Conservation (phyloP, 1,140 invertebrate species). For the Calliphora vicina region DNA sequence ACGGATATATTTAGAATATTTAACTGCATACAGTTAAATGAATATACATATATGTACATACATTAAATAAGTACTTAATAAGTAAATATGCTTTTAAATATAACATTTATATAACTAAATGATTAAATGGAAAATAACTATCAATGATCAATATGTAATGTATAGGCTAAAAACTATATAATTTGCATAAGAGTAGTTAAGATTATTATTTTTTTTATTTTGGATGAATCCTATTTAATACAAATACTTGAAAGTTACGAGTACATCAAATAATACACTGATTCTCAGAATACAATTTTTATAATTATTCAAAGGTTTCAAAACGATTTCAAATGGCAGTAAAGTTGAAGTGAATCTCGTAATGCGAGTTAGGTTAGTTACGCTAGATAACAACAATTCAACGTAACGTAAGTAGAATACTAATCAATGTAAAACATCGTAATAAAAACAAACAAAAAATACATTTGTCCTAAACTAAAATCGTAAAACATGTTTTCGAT, state of each 20-base stretch:
- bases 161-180: not conserved
- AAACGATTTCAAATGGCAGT: not conserved
- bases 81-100: not conserved
- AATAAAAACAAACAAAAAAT: not conserved
- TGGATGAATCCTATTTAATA: no score
- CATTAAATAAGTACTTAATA: no score
- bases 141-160: not conserved
- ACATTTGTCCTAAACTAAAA: not conserved
- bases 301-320: no score
- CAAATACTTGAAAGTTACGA: not conserved
- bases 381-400: not conserved
- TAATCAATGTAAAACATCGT: no score
- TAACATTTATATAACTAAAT: constrained; percentile 16
- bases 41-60: not conserved
- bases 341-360: not conserved
- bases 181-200: not conserved
- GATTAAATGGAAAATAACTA: not conserved
- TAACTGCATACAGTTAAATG: not conserved
- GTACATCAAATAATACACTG: no score
- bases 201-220: no score
- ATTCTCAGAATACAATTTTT: no score
- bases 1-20: no score
- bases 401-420: not conserved
- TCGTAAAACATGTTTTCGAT: no score
- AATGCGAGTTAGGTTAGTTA: not conserved